Evolutionary conservation across 2,113 vertebrate species (phyloP).

Genomic region (Pseudopodoces humilis): DNA sequence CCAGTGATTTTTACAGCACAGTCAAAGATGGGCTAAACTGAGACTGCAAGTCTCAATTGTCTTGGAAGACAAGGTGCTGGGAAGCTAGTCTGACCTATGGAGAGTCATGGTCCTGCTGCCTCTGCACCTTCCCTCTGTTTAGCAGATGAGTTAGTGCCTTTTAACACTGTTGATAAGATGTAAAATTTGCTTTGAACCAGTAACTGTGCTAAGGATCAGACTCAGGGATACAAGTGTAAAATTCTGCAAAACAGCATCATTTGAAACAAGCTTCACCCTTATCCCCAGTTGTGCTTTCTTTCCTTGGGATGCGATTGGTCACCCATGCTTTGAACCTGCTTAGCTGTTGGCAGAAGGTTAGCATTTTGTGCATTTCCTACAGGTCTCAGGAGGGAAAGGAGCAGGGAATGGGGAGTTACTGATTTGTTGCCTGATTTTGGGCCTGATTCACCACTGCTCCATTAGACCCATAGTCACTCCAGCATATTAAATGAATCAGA

Average conservation of each 20-base stretch:
- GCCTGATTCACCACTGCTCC: neutral
- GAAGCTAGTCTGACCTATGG: neutral
- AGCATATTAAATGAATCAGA: slow-evolving; percentile 31
- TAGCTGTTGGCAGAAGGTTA: neutral
- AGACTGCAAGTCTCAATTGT: neutral
- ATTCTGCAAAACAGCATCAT: neutral
- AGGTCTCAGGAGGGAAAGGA: neutral
- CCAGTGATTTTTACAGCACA: neutral
- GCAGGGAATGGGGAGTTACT: neutral
- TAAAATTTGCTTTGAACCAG: neutral
- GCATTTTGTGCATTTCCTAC: neutral
- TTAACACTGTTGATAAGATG: neutral
- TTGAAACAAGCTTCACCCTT: neutral
- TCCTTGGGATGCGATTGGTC: neutral
- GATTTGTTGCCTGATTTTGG: neutral
- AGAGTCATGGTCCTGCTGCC: neutral
- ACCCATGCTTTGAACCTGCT: neutral
- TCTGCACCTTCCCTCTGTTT: neutral
- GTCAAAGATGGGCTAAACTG: neutral
- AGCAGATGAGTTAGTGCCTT: neutral
- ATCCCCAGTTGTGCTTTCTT: neutral
- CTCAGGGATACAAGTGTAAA: neutral
- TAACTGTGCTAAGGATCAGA: neutral
- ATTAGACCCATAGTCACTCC: neutral
- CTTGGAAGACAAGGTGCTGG: neutral